Conservation (phyloP, 2,797 vertebrate genomes). For the Amphiprion clarkii region DNA sequence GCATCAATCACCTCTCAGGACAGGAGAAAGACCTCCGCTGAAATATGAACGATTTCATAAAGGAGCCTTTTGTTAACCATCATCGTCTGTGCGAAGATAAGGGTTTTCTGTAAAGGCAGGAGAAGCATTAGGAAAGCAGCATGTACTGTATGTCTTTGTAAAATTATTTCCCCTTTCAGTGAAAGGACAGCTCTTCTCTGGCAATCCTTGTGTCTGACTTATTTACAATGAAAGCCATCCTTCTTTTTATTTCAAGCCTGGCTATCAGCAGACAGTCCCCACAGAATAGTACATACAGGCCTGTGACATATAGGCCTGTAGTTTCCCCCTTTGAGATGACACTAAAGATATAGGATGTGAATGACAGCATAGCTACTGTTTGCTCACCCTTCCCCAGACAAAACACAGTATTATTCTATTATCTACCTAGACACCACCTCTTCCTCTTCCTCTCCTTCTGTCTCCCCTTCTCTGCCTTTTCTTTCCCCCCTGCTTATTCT, state of each 20-base stretch:
- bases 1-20: slow-evolving; percentile 83
- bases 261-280: slow-evolving; percentile 90
- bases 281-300: slow-evolving; percentile 92
- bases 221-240: slow-evolving; percentile 80
- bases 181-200: slow-evolving; percentile 56
- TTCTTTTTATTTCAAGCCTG: slow-evolving; percentile 86
- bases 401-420: slow-evolving; percentile 99
- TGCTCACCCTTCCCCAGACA: slow-evolving; percentile 93
- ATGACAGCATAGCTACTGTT: slow-evolving; percentile 95
- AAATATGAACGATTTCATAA: slow-evolving; percentile 82
- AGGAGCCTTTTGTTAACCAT: slow-evolving; percentile 72
- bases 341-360: slow-evolving; percentile 98
- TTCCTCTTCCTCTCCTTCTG: slow-evolving; percentile 48
- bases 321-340: slow-evolving; percentile 93
- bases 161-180: slow-evolving; percentile 71
- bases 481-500: slow-evolving; percentile 55
- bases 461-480: not conserved
- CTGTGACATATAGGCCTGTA: slow-evolving; percentile 98
- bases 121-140: slow-evolving; percentile 59
- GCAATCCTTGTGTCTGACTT: slow-evolving; percentile 69
- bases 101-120: slow-evolving; percentile 65
- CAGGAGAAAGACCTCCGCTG: slow-evolving; percentile 74
- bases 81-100: slow-evolving; percentile 75
- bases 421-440: slow-evolving; percentile 89
- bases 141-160: slow-evolving; percentile 67